Evolutionary conservation across 2,888 invertebrate species (phyloP), one percentile per base, ranked within the genome.

Genomic region (Rhopalosiphum nymphaeae): DNA sequence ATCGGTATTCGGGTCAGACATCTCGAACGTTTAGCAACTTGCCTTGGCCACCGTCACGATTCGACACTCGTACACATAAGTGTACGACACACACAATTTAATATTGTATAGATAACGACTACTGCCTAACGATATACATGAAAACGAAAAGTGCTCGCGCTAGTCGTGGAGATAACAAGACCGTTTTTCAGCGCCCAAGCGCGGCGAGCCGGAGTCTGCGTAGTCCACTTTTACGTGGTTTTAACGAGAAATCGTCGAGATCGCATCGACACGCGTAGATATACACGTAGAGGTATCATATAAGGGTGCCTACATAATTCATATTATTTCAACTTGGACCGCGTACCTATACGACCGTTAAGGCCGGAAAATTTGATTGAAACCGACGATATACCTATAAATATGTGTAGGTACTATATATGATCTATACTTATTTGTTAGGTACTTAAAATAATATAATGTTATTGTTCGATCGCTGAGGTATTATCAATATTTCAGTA

Each of bases 1-100:
- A 84, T 93, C 29, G 93, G 93, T 89, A 93, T 93, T 93, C 93
- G 93, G 93, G 93, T 93, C 93, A 93, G 57, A 89, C 93, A 92
- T 93, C 84, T 93, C 29, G 84, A 89, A 57, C 89, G 93, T 93
- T 84, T 84, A 93, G 89, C 89, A 89, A 93, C 93, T 93, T 56
- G 84, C 93, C 93, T 93, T 93, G 93, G 93, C 36, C 89, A 46
- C 93, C 89, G 93, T 89, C 93, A 93, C 93, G 93, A 89, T 78
- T 88, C 67, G 42, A 78, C 78, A 7, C 42, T 49, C 92, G 61
- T 67, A 87, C 25, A 42, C 21, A 44, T 16, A 78, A 78, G 61
- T 56, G 56, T 57, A 61, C 46, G 29, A 57, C 44, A 89, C 16
- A 91, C n/a, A 9, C 46, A 49, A 21, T n/a, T 56, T 84, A 56